Percentiles rank a stretch among this genome's conserved stretches.
Conservation (phyloP, 2,113 vertebrate genomes). For the Antigone vipio region DNA sequence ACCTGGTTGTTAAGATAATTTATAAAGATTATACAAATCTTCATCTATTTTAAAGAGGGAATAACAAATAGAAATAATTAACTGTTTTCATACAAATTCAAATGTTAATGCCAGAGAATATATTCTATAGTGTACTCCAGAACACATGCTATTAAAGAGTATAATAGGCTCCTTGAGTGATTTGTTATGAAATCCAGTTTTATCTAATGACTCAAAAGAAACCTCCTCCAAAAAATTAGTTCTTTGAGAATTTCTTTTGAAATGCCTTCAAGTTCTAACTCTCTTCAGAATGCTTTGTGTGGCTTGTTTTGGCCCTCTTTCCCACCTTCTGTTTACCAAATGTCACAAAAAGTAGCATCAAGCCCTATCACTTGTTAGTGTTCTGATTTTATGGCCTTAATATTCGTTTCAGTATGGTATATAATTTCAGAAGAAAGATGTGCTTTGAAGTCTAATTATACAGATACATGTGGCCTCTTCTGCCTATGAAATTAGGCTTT, state of each 20-base stretch:
- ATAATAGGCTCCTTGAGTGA: not conserved
- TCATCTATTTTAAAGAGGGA: conserved; percentile 29
- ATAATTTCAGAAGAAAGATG: conserved; percentile 41
- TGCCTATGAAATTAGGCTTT: conserved; percentile 45
- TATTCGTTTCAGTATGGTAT: not conserved
- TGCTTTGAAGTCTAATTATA: conserved; percentile 39
- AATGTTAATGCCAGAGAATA: not conserved
- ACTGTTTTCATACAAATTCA: not conserved
- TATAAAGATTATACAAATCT: not conserved
- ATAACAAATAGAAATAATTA: not conserved
- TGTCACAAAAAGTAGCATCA: conserved; percentile 52
- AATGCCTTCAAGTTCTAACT: not conserved
- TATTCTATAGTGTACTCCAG: not conserved
- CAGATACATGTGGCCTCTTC: conserved; percentile 25
- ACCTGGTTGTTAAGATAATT: not conserved
- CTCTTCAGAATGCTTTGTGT: not conserved
- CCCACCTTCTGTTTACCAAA: not conserved
- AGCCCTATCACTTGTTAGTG: conserved; percentile 36
- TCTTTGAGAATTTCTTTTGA: not conserved
- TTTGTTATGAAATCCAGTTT: not conserved
- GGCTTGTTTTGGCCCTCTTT: not conserved
- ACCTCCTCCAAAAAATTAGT: not conserved
- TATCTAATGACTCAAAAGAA: not conserved
- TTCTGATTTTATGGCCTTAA: conserved; percentile 55
- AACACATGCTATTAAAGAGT: not conserved